Evolutionary conservation across 1,140 invertebrate genomes (phyloP).

Genomic region (Hestina assimilis): DNA sequence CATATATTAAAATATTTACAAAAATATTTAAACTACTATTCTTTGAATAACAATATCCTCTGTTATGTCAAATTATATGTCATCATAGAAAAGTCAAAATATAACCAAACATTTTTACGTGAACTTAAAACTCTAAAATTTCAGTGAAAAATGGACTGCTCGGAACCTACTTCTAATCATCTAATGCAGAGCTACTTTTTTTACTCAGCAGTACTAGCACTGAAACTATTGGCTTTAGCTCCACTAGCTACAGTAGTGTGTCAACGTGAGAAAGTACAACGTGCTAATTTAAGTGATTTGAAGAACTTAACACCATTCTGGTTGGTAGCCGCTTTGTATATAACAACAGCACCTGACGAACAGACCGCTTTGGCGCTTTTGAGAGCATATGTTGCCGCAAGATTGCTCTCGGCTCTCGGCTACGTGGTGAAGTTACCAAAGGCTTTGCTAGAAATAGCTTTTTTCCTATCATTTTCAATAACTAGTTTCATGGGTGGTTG

Average conservation of each 20-base stretch:
- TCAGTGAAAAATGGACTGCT: not conserved
- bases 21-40: too few relatives aligned
- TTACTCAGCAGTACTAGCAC: conserved; percentile 47
- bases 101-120: too few relatives aligned
- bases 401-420: conserved; percentile 34
- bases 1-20: too few relatives aligned
- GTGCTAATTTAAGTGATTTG: conserved; percentile 47
- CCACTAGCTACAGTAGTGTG: conserved; percentile 40
- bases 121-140: not conserved
- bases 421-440: conserved; percentile 34
- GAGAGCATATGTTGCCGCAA: conserved; percentile 34
- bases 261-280: conserved; percentile 38
- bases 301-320: conserved; percentile 55
- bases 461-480: conserved; percentile 42
- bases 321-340: conserved; percentile 47
- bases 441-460: conserved; percentile 29
- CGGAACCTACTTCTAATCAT: not conserved
- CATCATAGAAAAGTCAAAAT: too few relatives aligned
- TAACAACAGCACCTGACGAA: conserved; percentile 42
- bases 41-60: too few relatives aligned
- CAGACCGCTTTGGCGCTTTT: conserved; percentile 32
- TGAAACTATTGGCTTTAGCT: conserved; percentile 41
- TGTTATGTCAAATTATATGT: too few relatives aligned
- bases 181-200: conserved; percentile 46
- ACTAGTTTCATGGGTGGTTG: conserved; percentile 42